Evolutionary conservation across 2,888 invertebrate genomes (phyloP).

Genomic region (Amiota mariae): DNA sequence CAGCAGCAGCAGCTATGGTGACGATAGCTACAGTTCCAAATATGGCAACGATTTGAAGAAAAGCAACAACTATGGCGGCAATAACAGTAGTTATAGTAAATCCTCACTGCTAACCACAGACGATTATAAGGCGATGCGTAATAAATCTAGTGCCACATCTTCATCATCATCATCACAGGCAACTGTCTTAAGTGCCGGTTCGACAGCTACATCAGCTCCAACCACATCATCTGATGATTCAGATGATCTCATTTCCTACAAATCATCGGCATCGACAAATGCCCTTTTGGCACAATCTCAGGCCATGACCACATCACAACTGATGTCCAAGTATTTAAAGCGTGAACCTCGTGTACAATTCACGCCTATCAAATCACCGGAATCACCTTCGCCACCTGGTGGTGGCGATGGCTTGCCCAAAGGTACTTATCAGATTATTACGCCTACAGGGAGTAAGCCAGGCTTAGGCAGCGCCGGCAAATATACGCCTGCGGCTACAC

Average conservation of each 20-base stretch:
- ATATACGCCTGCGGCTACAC: conserved; percentile 1
- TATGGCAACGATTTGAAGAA: conserved; percentile 55
- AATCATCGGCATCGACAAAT: conserved; percentile 71
- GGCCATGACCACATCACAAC: conserved; percentile 72
- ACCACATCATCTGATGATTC: conserved; percentile 71
- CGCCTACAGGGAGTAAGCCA: conserved; percentile 63
- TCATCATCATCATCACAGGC: conserved; percentile 71
- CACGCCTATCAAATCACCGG: conserved; percentile 70
- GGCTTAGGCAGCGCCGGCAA: conserved; percentile 18
- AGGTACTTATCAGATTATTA: conserved; percentile 68
- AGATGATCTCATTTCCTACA: conserved; percentile 70
- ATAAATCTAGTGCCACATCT: conserved; percentile 70
- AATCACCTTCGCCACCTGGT: conserved; percentile 70
- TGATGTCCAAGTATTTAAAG: conserved; percentile 72
- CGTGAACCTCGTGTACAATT: conserved; percentile 72
- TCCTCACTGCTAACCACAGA: conserved; percentile 58
- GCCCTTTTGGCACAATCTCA: conserved; percentile 72
- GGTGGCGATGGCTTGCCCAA: conserved; percentile 65
- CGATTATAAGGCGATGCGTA: conserved; percentile 68
- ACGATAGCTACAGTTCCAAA: conserved; percentile 54
- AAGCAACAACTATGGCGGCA: conserved; percentile 55
- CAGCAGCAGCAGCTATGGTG: conserved; percentile 39
- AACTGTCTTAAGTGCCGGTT: conserved; percentile 69
- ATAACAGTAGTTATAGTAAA: conserved; percentile 48
- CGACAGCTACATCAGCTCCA: conserved; percentile 70